Evolutionary conservation across 2,113 vertebrate species (phyloP), one percentile per base, ranked within the genome.

Genomic region (Cygnus atratus): DNA sequence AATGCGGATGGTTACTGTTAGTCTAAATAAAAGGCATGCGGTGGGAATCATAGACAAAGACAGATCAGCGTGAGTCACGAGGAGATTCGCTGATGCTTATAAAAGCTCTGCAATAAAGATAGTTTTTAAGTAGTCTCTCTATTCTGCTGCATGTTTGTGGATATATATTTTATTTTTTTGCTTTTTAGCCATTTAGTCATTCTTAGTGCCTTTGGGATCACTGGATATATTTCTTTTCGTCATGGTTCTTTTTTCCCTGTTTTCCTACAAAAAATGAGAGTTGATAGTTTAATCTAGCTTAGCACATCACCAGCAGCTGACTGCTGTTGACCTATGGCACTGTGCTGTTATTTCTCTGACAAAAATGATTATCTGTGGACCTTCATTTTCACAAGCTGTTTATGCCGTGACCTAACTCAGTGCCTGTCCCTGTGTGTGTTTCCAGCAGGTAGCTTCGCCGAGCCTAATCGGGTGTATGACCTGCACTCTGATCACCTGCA

Each of bases 41-140:
- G 62, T 66, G 48, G 71, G 88, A 94, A 93, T 74, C 65, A 7
- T 6, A 78, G 76, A 35, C 84, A 87, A 68, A 88, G 86, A 70
- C 44, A 50, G 18, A 72, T 66, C 26, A 44, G 37, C 7, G 3
- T 97, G 98, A 98, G 67, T 98, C 97, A 98, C 2, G 6, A 11
- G 39, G 31, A 90, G 26, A 39, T 13, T 58, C 54, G 17, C 17
- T 82, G 2, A 2, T 29, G 20, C 61, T 91, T 67, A 24, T 18
- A 26, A 54, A 62, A 67, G 19, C 72, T 48, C 62, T 79, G 19
- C 73, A 43, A 3, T 39, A 65, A 80, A 79, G 58, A 8, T 46
- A 55, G 54, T 55, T 55, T 37, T 83, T 44, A 43, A 50, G 33
- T 75, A 29, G 11, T 25, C 25, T 83, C 20, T 63, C 48, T 66